Evolutionary conservation across 2,888 invertebrate species (phyloP).

Genomic region (Homarus gammarus): DNA sequence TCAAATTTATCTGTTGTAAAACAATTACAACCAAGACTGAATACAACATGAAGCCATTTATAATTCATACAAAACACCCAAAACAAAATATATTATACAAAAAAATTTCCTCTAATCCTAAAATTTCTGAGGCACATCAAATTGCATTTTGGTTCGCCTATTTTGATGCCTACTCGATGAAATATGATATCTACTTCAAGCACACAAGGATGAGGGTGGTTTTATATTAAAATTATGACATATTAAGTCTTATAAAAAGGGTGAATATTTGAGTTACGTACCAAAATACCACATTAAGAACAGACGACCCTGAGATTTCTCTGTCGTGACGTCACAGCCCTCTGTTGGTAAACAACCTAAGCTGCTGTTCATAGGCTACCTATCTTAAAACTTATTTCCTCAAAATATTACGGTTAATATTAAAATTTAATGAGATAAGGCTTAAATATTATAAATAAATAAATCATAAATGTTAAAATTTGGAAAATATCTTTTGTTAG

Average conservation of each 20-base stretch:
- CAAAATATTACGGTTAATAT: no score
- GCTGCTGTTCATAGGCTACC: conserved; percentile 27
- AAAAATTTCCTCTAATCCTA: not conserved
- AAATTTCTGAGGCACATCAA: not conserved
- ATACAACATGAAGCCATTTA: not conserved
- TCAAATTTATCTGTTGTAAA: no score
- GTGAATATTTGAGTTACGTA: not conserved
- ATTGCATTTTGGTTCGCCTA: not conserved
- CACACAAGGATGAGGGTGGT: not conserved
- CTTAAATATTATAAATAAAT: no score
- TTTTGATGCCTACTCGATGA: not conserved
- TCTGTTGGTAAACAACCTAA: conserved; percentile 73
- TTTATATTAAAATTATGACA: not conserved
- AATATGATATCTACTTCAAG: not conserved
- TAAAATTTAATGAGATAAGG: no score
- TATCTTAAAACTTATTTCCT: not conserved
- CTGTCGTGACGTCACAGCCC: conserved; percentile 72
- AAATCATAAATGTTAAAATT: no score
- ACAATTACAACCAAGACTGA: not conserved
- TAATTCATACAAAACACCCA: not conserved
- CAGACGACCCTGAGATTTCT: conserved; percentile 68
- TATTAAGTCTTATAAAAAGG: not conserved
- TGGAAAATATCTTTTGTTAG: not conserved
- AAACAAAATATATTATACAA: not conserved
- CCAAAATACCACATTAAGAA: conserved; percentile 40